Percentiles rank a stretch among this genome's conserved stretches.
Evolutionary conservation across 2,888 invertebrate genomes (phyloP).

Genomic region (Cantharis rustica): DNA sequence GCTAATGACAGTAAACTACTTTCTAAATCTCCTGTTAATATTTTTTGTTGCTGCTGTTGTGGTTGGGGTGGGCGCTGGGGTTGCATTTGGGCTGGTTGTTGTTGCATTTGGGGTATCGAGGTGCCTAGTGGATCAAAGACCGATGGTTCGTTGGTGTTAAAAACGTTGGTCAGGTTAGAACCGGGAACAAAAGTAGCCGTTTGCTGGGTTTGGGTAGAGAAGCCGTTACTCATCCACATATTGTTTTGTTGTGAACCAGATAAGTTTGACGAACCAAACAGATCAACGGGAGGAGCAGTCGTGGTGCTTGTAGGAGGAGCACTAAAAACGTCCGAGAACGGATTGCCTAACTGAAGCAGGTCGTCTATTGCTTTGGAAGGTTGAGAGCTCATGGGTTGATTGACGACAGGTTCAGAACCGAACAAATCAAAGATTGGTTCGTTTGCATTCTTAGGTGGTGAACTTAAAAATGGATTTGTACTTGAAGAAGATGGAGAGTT

Average conservation of each 20-base stretch:
- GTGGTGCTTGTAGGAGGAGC: constrained; percentile 38
- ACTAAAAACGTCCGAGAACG: constrained; percentile 78
- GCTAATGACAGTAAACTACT: constrained; percentile 92
- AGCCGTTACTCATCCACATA: constrained; percentile 50
- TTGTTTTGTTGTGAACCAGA: constrained; percentile 20
- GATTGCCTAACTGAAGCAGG: constrained; percentile 85
- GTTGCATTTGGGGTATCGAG: constrained; percentile 59
- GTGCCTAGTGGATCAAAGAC: constrained; percentile 66
- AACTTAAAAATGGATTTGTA: constrained; percentile 87
- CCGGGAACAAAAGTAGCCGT: constrained; percentile 28
- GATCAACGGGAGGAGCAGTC: constrained; percentile 30
- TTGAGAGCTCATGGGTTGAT: constrained; percentile 43
- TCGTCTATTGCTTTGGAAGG: constrained; percentile 81
- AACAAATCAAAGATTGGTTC: constrained; percentile 81
- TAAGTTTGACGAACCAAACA: constrained; percentile 18
- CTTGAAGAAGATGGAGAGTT: constrained; percentile 74
- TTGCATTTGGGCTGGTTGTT: constrained; percentile 57
- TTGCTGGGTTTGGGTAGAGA: constrained; percentile 33
- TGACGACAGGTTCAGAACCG: constrained; percentile 62
- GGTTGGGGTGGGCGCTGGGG: constrained; percentile 43
- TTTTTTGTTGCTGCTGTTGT: constrained; percentile 56
- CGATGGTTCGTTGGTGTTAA: constrained; percentile 57
- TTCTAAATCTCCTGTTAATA: constrained; percentile 92
- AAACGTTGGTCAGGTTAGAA: constrained; percentile 56
- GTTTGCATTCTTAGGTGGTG: constrained; percentile 61